phyloP scores from a whole-genome alignment of 2,113 vertebrate species.

The Artemisiospiza belli region DNA sequence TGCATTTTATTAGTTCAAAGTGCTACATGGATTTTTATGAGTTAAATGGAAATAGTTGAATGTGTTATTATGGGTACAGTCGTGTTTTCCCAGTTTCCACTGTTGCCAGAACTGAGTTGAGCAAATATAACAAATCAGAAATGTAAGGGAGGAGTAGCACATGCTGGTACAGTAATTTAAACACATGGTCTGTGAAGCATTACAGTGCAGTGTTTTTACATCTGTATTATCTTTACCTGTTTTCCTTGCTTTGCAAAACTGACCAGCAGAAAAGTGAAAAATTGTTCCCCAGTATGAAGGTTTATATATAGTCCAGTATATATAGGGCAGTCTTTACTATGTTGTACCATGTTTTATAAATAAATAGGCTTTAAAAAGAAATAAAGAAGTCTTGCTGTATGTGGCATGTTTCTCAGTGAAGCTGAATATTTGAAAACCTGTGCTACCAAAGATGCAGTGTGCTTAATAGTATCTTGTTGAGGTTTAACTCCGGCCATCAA shows the following conservation, averaged over 20 bases:
- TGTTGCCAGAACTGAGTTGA: neutral
- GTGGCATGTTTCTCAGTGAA: neutral
- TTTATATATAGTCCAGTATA: neutral
- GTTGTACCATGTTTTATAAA: neutral
- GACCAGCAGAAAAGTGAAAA: neutral
- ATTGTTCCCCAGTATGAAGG: neutral
- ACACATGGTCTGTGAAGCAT: neutral
- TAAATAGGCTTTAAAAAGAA: neutral
- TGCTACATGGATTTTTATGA: neutral
- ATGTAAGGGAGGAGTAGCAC: neutral
- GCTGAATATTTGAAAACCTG: neutral
- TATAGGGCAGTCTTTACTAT: neutral
- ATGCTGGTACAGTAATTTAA: neutral
- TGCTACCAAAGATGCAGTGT: neutral
- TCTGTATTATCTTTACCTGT: constrained; percentile 10
- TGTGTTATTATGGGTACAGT: neutral
- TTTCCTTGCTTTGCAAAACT: neutral
- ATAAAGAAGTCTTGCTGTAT: neutral
- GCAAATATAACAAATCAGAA: neutral
- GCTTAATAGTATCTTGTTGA: neutral
- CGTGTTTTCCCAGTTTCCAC: neutral
- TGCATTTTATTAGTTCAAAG: neutral
- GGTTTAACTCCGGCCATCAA: neutral
- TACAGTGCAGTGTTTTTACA: neutral
- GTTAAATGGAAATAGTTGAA: neutral